phyloP scores from a whole-genome alignment of 2,113 vertebrate species.

The Melanotaenia duboulayi region DNA sequence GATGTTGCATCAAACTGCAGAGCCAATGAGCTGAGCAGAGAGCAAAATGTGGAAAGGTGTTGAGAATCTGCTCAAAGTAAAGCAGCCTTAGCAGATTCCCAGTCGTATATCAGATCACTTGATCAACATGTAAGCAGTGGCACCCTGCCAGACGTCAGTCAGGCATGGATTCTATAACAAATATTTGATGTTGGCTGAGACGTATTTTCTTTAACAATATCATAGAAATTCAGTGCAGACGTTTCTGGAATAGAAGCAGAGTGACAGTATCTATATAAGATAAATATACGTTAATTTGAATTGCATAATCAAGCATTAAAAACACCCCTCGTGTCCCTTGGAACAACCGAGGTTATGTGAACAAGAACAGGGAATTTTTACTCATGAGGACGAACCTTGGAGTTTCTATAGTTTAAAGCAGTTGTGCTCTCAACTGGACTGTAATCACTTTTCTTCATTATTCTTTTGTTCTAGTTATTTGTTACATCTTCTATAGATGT shows the following conservation, averaged over 20 bases:
- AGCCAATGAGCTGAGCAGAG: background rate
- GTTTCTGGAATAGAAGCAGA: background rate
- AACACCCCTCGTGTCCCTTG: background rate
- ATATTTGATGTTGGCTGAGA: too few species aligned
- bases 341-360: background rate
- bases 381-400: background rate
- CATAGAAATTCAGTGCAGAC: background rate
- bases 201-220: too few species aligned
- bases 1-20: too few species aligned
- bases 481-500: constrained; percentile 19
- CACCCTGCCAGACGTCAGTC: background rate
- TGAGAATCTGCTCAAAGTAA: background rate
- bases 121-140: background rate
- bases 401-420: background rate
- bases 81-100: background rate
- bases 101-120: background rate
- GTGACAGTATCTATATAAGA: background rate
- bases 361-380: background rate
- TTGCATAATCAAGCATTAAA: background rate
- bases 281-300: background rate
- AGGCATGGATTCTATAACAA: too few species aligned
- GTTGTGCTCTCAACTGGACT: background rate
- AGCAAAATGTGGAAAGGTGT: background rate
- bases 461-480: background rate
- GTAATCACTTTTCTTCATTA: background rate